phyloP scores from a whole-genome alignment of 2,113 vertebrate species.

The Lophochroa leadbeateri region DNA sequence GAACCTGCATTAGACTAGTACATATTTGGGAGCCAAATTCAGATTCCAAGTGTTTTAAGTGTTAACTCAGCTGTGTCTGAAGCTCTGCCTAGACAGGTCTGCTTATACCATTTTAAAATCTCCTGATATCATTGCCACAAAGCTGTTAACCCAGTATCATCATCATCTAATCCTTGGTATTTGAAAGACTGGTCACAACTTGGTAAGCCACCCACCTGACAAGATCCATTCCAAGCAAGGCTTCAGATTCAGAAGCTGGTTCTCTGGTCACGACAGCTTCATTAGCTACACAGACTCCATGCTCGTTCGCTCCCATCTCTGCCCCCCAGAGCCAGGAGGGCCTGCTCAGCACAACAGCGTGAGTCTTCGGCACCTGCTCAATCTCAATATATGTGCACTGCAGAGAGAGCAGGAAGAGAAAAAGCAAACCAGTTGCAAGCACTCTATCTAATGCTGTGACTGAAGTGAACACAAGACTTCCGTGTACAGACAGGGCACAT shows the following conservation, averaged over 20 bases:
- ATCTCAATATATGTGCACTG: constrained; percentile 83
- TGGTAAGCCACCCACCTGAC: constrained; percentile 74
- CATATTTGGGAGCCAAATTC: neutral
- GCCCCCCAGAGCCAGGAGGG: constrained; percentile 85
- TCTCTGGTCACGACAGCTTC: constrained; percentile 74
- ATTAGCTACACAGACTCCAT: constrained; percentile 81
- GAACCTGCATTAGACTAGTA: neutral
- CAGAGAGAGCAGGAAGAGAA: neutral
- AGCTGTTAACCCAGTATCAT: neutral
- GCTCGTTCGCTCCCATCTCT: constrained; percentile 84
- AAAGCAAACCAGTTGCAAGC: neutral
- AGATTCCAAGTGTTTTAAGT: neutral
- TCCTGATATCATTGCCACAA: neutral
- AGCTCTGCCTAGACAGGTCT: neutral
- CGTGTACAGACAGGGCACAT: fast-evolving
- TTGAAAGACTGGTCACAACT: neutral
- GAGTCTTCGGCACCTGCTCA: constrained; percentile 76
- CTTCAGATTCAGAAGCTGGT: constrained; percentile 73
- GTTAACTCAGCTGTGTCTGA: neutral
- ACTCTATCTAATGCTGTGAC: neutral
- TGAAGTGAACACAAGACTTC: neutral
- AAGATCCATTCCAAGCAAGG: constrained; percentile 82
- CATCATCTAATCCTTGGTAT: neutral
- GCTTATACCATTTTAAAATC: neutral
- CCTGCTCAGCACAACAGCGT: constrained; percentile 79